These are phyloP conservation scores for Lacerta agilis DNA, from an alignment of 2,797 vertebrate species.

Conservation along the genomic window DNA sequence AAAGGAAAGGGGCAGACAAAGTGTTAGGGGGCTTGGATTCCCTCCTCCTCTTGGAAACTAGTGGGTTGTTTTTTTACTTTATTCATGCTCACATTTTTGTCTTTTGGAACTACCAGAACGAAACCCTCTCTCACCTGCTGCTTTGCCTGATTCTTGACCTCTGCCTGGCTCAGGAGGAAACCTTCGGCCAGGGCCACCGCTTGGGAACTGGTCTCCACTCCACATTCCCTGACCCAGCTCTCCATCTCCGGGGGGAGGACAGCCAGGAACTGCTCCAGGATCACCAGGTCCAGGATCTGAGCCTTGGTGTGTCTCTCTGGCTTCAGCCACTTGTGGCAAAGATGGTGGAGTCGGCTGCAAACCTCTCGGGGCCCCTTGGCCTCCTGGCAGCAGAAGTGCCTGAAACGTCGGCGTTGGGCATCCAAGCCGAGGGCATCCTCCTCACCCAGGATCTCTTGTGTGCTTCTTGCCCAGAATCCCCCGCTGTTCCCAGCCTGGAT, in stretches of 20 bases:
- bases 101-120: not conserved
- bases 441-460: not conserved
- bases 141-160: not conserved
- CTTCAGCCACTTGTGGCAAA: not conserved
- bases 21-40: not conserved
- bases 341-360: not conserved
- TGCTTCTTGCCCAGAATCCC: not conserved
- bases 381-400: not conserved
- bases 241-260: not conserved
- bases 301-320: not conserved
- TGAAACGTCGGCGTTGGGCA: not conserved
- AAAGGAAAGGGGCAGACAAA: not conserved
- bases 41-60: not conserved
- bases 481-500: not conserved
- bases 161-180: not conserved
- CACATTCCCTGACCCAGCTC: not conserved
- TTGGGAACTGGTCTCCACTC: not conserved
- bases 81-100: not conserved
- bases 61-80: not conserved
- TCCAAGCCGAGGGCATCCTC: not conserved
- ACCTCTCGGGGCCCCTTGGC: not conserved
- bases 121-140: not conserved
- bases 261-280: not conserved
- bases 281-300: not conserved
- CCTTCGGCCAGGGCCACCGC: not conserved